Evolutionary conservation across 2,888 invertebrate species (phyloP), one percentile per base, ranked within the genome.

Genomic region (Agrochola litura): DNA sequence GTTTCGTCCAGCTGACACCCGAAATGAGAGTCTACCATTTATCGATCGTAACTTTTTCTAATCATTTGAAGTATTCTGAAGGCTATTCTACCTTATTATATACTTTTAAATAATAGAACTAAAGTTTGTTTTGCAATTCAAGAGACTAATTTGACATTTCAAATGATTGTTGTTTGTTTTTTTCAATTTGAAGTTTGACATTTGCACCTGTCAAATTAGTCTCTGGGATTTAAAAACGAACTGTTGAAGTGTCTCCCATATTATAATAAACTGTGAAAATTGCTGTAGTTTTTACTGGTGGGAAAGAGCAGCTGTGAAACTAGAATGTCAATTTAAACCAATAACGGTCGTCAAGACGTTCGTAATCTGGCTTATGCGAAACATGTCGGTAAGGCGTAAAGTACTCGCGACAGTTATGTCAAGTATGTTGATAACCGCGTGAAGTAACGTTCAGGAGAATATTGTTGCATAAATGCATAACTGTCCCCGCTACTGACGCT

Each of bases 401-500:
- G 46, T 79, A 56, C 78, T 49, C 41, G 0, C 25, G 41, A 60
- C 70, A 84, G 82, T 67, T 70, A 82, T 73, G 58, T 52, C 22
- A 74, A 58, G 58, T 64, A 67, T 80, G 84, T 67, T 80, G 84
- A 80, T 82, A 84, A 75, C 75, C 12, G 58, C 69, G 74, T 74
- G 63, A 41, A 71, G 67, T 75, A 80, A 82, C 63, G 67, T 71
- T 63, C 63, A 14, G 60, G 25, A 43, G 56, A 79, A 79, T 84
- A 63, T 79, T 66, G 65, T 79, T 71, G 74, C 66, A 73, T 73
- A 73, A 54, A 63, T 43, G 37, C 73, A 69, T 82, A 82, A 79
- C 82, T 74, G 82, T 74, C n/a, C 2, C 0, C 6, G 41, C 65
- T 80, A 70, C 66, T 61, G 52, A 54, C 25, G 41, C 25, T 67